Conservation (phyloP, 2,888 invertebrate species). For the Metopia argyrocephala region DNA sequence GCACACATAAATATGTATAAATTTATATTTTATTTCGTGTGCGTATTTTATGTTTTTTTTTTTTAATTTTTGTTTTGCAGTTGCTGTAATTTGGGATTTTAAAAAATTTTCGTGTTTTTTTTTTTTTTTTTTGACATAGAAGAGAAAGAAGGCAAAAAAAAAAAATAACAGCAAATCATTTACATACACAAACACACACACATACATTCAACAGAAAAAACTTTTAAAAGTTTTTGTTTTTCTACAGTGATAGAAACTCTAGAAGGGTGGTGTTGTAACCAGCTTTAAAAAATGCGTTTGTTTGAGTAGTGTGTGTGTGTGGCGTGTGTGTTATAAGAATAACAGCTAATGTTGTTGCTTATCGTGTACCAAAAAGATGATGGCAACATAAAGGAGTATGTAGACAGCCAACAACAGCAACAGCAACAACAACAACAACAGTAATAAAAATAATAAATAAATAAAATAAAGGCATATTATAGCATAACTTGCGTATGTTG, state of each 20-base stretch:
- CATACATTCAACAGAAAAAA: constrained; percentile 2
- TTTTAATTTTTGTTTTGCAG: constrained; percentile 32
- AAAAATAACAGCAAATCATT: background rate
- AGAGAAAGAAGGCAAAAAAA: constrained; percentile 14
- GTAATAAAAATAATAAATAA: constrained; percentile 46
- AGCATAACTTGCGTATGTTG: constrained; percentile 49
- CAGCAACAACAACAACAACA: constrained; percentile 1
- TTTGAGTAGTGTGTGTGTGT: constrained; percentile 28
- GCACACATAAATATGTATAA: constrained; percentile 39
- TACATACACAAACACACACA: constrained; percentile 23
- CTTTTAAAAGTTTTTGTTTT: constrained; percentile 31
- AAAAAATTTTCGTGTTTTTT: constrained; percentile 16
- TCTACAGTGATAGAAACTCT: constrained; percentile 61
- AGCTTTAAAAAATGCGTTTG: background rate
- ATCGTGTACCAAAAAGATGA: constrained; percentile 48
- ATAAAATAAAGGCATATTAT: constrained; percentile 57
- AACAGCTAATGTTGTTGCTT: constrained; percentile 50
- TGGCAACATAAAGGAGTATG: constrained; percentile 36
- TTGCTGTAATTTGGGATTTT: constrained; percentile 67
- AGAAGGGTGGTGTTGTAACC: constrained; percentile 66
- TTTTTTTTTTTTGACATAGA: constrained; percentile 35
- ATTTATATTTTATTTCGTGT: constrained; percentile 66
- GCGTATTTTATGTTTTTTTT: constrained; percentile 44
- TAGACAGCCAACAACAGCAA: constrained; percentile 42
- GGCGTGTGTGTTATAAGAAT: constrained; percentile 11